Percentiles rank a stretch among this genome's conserved stretches.
Conservation (phyloP, 2,888 invertebrate species). For the Colletes collaris region DNA sequence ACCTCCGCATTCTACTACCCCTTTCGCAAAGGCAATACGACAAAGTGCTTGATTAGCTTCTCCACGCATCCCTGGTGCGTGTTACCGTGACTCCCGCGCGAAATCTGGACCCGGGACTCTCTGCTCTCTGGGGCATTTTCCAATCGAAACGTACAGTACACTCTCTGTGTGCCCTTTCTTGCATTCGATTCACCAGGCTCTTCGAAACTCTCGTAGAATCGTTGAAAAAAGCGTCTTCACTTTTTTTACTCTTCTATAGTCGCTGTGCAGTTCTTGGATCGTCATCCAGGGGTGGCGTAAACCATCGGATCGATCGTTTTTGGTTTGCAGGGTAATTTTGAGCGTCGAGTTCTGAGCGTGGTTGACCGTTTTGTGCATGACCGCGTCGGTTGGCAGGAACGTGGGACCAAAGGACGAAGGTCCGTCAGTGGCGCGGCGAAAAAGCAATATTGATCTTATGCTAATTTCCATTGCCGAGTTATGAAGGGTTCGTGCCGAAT, state of each 20-base stretch:
- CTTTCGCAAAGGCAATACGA: constrained; percentile 44
- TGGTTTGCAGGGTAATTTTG: too few relatives aligned
- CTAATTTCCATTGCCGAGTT: constrained; percentile 75
- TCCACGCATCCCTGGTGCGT: not conserved
- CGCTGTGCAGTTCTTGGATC: too few relatives aligned
- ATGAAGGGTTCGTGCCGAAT: constrained; percentile 78
- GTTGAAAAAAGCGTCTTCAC: too few relatives aligned
- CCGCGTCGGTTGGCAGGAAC: constrained; percentile 5
- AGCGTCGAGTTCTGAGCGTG: too few relatives aligned
- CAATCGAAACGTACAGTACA: too few relatives aligned
- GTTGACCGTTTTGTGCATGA: not conserved
- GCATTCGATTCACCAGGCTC: too few relatives aligned
- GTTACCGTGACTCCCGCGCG: not conserved
- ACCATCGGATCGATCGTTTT: too few relatives aligned
- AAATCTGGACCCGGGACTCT: not conserved
- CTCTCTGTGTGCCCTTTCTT: too few relatives aligned
- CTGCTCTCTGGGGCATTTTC: too few relatives aligned
- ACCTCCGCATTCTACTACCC: constrained; percentile 18
- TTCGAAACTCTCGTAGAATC: too few relatives aligned
- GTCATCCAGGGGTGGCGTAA: too few relatives aligned
- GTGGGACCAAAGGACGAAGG: constrained; percentile 35
- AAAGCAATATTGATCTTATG: constrained; percentile 79
- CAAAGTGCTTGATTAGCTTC: constrained; percentile 64
- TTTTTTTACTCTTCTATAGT: too few relatives aligned
- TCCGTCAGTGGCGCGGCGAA: constrained; percentile 67